Conservation (phyloP, 2,113 vertebrate genomes). For the Epinephelus cyanopodus region DNA sequence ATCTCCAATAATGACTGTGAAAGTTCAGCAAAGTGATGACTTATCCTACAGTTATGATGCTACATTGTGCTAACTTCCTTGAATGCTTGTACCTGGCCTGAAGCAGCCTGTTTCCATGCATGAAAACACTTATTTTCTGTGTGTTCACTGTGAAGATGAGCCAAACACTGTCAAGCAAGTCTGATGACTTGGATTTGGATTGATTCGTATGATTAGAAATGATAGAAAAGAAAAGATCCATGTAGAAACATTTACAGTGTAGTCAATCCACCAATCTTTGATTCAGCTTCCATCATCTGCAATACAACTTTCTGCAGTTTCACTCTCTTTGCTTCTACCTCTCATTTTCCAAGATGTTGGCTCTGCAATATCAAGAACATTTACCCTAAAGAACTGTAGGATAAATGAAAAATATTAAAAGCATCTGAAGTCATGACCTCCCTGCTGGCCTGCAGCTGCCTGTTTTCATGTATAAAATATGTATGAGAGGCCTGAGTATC, state of each 20-base stretch:
- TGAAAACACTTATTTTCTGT: neutral
- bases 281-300: neutral
- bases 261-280: neutral
- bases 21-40: neutral
- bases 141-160: neutral
- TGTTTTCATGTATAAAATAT: neutral
- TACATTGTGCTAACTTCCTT: neutral
- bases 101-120: neutral
- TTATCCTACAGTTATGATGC: neutral
- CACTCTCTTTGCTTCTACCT: neutral
- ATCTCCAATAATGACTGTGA: too few relatives aligned
- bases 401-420: neutral
- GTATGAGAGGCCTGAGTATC: neutral
- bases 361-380: neutral
- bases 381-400: neutral
- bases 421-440: neutral
- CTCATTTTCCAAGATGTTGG: neutral
- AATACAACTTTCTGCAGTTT: neutral
- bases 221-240: neutral
- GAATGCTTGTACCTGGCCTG: neutral
- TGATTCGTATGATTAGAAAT: neutral
- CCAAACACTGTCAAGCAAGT: neutral
- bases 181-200: neutral
- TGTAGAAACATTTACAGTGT: neutral
- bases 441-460: neutral